Conservation (phyloP, 2,797 vertebrate genomes). For the Parauchenoglanis punctatus region DNA sequence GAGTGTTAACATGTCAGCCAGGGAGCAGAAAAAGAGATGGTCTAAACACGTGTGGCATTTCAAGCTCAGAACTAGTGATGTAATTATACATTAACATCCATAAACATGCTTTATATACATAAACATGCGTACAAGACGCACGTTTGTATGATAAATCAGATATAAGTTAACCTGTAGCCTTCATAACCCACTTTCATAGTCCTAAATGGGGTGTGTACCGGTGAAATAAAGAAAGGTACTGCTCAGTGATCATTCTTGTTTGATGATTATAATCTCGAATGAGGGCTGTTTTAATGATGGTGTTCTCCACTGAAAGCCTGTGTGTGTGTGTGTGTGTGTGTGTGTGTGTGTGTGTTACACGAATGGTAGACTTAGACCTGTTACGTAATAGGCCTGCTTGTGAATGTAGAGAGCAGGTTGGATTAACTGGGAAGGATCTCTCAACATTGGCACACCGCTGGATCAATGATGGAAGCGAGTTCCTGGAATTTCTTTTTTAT, state of each 20-base stretch:
- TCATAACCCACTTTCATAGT: background rate
- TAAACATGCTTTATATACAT: no score
- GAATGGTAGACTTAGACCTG: conserved; percentile 42
- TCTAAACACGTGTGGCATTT: conserved; percentile 68
- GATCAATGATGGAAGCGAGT: conserved; percentile 65
- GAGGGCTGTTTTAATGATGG: background rate
- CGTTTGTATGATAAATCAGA: background rate
- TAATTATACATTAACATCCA: conserved; percentile 48
- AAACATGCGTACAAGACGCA: background rate
- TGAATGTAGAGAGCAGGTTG: conserved; percentile 66
- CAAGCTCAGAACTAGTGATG: conserved; percentile 51
- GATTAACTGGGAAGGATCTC: conserved; percentile 52
- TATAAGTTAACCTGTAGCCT: background rate
- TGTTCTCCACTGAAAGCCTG: background rate
- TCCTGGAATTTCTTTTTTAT: background rate
- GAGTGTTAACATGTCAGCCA: conserved; percentile 80
- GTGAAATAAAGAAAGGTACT: background rate
- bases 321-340: background rate
- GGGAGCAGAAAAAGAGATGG: conserved; percentile 66
- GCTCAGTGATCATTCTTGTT: background rate
- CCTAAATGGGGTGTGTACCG: background rate
- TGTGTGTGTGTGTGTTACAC: conserved; percentile 1
- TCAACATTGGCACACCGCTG: conserved; percentile 60
- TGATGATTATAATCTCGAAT: background rate
- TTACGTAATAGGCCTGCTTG: conserved; percentile 73